Conservation (phyloP, 2,113 vertebrate species). For the Tyrannus savana region DNA sequence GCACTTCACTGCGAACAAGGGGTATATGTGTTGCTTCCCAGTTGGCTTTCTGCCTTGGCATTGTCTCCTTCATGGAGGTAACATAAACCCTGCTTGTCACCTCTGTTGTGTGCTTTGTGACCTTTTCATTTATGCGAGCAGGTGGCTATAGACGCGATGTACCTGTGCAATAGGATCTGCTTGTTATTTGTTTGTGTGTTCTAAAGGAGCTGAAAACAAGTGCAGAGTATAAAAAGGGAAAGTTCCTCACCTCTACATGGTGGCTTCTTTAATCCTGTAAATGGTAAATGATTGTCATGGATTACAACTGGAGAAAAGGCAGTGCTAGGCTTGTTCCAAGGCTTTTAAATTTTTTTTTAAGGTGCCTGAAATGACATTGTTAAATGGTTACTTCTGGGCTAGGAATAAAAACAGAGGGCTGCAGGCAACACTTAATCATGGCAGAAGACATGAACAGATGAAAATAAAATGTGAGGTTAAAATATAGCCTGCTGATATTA, state of each 20-base stretch:
- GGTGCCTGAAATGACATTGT: neutral
- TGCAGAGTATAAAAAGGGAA: neutral
- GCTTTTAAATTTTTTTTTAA: neutral
- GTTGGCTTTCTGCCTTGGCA: neutral
- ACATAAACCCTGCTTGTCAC: neutral
- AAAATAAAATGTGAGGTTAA: neutral
- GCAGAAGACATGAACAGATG: neutral
- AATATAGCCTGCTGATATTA: neutral
- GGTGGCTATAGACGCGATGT: neutral
- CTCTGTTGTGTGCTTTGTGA: neutral
- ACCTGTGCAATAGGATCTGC: neutral
- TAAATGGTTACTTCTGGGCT: neutral
- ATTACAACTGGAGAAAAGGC: neutral
- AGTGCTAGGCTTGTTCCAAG: neutral
- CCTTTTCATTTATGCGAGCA: neutral
- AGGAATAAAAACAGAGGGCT: neutral
- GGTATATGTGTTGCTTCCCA: neutral
- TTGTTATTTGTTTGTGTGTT: neutral
- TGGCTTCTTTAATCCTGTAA: neutral
- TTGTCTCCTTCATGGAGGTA: neutral
- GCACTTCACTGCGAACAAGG: neutral
- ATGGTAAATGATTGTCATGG: neutral
- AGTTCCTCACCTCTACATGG: rapidly evolving
- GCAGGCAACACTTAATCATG: neutral
- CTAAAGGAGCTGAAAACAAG: neutral